Conservation (phyloP, 2,888 invertebrate genomes). For the Agrotis clavis region DNA sequence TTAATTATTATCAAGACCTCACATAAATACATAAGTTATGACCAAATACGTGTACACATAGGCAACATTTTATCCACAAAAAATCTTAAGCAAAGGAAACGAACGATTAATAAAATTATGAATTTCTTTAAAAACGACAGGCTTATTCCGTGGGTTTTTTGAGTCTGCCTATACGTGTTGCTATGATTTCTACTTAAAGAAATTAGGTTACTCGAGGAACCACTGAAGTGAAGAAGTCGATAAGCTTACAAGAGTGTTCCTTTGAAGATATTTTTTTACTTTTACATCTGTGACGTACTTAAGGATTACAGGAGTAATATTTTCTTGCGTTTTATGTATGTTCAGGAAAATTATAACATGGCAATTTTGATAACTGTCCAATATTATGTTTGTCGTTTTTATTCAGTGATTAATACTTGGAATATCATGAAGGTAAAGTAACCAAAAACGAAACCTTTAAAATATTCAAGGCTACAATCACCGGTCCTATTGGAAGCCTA, state of each 20-base stretch:
- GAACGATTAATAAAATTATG: not conserved
- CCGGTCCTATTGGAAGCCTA: too few relatives aligned
- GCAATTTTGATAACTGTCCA: not conserved
- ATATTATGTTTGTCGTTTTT: not conserved
- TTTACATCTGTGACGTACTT: slow-evolving; percentile 52
- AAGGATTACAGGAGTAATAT: slow-evolving; percentile 36
- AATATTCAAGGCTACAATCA: not conserved
- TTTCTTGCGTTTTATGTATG: slow-evolving; percentile 40
- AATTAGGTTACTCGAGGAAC: slow-evolving; percentile 60
- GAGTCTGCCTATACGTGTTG: slow-evolving; percentile 33
- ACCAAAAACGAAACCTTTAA: not conserved
- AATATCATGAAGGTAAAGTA: not conserved
- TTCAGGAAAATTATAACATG: slow-evolving; percentile 2
- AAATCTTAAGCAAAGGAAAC: not conserved
- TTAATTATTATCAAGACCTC: not conserved
- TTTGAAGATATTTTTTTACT: slow-evolving; percentile 65
- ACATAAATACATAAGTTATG: not conserved
- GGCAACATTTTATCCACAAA: not conserved
- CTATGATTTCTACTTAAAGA: slow-evolving; percentile 57
- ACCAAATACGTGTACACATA: not conserved
- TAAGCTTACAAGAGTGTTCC: slow-evolving; percentile 60
- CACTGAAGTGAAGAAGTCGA: slow-evolving; percentile 63
- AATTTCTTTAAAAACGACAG: slow-evolving; percentile 19
- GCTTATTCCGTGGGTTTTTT: slow-evolving; percentile 11
- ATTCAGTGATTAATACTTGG: not conserved